Conservation (phyloP, 1,140 invertebrate species). For the Trichonephila clavata region DNA sequence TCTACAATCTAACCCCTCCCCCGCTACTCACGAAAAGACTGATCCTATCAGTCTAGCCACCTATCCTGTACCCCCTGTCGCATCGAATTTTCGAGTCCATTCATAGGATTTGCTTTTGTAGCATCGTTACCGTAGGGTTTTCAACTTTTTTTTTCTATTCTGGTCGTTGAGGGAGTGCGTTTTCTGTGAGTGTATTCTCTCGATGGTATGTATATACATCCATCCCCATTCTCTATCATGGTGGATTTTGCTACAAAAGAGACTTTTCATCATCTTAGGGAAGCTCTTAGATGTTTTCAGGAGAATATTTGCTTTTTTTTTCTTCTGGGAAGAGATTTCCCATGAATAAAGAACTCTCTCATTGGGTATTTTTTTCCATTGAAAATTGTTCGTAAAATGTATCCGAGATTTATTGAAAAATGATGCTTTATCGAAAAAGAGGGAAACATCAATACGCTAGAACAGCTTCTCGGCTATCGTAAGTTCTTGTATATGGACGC, state of each 20-base stretch:
- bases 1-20: background rate
- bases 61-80: conserved; percentile 8
- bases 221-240: conserved; percentile 13
- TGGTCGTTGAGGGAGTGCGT: background rate
- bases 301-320: background rate
- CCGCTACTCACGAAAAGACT: background rate
- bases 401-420: background rate
- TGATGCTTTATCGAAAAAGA: background rate
- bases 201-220: conserved; percentile 25
- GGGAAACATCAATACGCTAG: background rate
- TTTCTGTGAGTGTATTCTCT: conserved; percentile 8
- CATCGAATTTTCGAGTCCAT: conserved; percentile 64
- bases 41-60: conserved; percentile 62
- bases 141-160: background rate
- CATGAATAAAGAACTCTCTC: background rate
- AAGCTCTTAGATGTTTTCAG: background rate
- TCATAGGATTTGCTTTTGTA: conserved; percentile 70
- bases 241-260: conserved; percentile 41
- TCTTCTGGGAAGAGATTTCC: background rate
- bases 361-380: background rate
- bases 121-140: conserved; percentile 38
- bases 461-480: too few species aligned
- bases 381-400: background rate
- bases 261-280: conserved; percentile 47
- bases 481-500: too few species aligned